Conservation (phyloP, 1,140 invertebrate species). For the Caenorhabditis elegans region WBcel235 BX284606.5:2924501-2925000, state of each 20-base stretch:
- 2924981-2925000: too few relatives aligned
- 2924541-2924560: constrained; percentile 19
- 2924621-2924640: constrained; percentile 4
- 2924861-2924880: neutral
- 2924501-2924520: constrained; percentile 4
- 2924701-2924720: neutral
- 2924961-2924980: too few relatives aligned
- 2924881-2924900: too few relatives aligned
- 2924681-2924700: constrained; percentile 25
- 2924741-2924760: neutral
- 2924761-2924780: constrained; percentile 2
- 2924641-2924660: constrained; percentile 25
- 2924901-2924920: too few relatives aligned
- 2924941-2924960: too few relatives aligned
- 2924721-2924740: neutral
- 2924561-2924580: constrained; percentile 14
- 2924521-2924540: constrained; percentile 19
- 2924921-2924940: too few relatives aligned
- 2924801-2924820: neutral
- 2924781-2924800: constrained; percentile 26
- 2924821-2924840: neutral
- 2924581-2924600: neutral
- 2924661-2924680: neutral
- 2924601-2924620: neutral
- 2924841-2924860: neutral